phyloP scores from a whole-genome alignment of 2,113 vertebrate genomes.

The Syngnathoides biaculeatus region DNA sequence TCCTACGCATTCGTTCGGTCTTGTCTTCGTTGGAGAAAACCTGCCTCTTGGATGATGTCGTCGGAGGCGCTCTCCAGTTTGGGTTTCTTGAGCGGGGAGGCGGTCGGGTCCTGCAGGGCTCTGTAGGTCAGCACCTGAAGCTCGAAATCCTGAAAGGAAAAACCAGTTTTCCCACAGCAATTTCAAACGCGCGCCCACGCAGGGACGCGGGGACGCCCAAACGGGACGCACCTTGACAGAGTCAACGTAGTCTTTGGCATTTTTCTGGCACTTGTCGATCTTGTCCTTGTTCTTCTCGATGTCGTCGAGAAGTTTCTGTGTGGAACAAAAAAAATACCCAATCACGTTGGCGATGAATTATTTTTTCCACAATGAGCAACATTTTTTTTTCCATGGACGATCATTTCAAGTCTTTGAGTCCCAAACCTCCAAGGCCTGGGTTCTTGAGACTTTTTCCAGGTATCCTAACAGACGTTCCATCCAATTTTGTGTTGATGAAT shows the following conservation, averaged over 20 bases:
- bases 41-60: conserved; percentile 87
- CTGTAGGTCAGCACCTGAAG: conserved; percentile 91
- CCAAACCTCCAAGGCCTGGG: no score
- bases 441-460: no score
- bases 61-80: conserved; percentile 88
- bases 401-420: no score
- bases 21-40: neutral
- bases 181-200: neutral
- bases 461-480: no score
- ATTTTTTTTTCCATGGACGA: no score
- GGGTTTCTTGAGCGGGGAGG: conserved; percentile 88
- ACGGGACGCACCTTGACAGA: conserved; percentile 86
- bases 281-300: conserved; percentile 83
- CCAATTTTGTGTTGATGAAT: no score
- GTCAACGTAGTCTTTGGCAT: conserved; percentile 90
- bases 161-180: neutral
- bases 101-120: conserved; percentile 84
- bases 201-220: fast-evolving
- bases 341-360: no score
- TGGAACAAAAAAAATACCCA: neutral
- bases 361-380: no score
- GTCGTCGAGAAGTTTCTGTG: conserved; percentile 87
- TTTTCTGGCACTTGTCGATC: conserved; percentile 86
- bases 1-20: neutral
- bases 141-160: conserved; percentile 82